A percentile compares a stretch with the other conserved stretches of the same genome.
Evolutionary conservation across 2,113 vertebrate species (phyloP).

Genomic region (Platycercus adscitus): DNA sequence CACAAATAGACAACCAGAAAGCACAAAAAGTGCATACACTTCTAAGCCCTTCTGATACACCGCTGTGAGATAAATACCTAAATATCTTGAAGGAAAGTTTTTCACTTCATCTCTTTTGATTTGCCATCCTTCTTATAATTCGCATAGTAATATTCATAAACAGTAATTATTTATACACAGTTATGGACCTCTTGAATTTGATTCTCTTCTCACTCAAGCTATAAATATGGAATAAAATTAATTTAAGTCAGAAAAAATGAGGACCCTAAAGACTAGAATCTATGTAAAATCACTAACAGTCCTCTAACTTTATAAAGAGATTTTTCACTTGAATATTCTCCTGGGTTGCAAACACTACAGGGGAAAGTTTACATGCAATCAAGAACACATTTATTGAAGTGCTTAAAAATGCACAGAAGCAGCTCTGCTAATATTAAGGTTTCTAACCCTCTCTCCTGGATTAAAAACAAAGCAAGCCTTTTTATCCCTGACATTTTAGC

Average conservation of each 20-base stretch:
- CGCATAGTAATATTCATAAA: conserved; percentile 45
- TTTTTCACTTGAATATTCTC: conserved; percentile 54
- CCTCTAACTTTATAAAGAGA: conserved; percentile 39
- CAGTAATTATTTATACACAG: conserved; percentile 53
- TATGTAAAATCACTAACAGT: conserved; percentile 32
- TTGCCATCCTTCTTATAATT: conserved; percentile 20
- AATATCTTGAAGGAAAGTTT: background rate
- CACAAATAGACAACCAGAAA: background rate
- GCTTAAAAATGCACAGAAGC: conserved; percentile 43
- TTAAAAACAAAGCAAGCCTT: conserved; percentile 45
- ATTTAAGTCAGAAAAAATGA: conserved; percentile 42
- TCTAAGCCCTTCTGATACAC: background rate
- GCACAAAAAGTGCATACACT: background rate
- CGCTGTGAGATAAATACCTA: background rate
- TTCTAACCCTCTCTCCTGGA: conserved; percentile 33
- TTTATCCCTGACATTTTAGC: conserved; percentile 49
- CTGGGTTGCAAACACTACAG: conserved; percentile 42
- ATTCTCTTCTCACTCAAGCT: conserved; percentile 62
- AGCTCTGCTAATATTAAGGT: conserved; percentile 54
- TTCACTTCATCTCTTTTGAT: conserved; percentile 2
- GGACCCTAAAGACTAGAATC: conserved; percentile 47
- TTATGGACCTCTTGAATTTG: conserved; percentile 52
- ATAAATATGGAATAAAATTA: conserved; percentile 62
- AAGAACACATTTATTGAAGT: conserved; percentile 43
- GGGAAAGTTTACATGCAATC: conserved; percentile 60